Percentiles rank a stretch among this genome's conserved stretches.
Evolutionary conservation across 92 coral and sea anemone species (phyloP).

Genomic region (Hydrozoanthus gracilis): DNA sequence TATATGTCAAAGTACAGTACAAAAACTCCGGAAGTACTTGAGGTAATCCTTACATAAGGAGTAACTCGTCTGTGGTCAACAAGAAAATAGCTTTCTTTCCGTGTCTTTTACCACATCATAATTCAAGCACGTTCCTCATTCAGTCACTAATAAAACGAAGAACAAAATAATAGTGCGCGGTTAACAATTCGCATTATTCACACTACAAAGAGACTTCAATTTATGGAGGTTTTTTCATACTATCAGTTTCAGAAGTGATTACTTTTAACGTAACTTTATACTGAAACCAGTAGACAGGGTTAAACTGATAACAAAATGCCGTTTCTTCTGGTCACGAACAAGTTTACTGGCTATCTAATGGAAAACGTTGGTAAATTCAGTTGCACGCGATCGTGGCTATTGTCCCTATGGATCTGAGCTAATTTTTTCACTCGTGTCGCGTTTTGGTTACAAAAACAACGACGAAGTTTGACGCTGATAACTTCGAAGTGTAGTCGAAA

Average conservation of each 20-base stretch:
- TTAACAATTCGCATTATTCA: neutral
- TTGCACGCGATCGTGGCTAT: slow-evolving; percentile 4
- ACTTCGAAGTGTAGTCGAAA: neutral
- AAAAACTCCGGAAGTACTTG: slow-evolving; percentile 43
- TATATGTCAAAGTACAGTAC: slow-evolving; percentile 50
- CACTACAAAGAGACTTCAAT: neutral
- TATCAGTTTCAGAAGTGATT: slow-evolving; percentile 11
- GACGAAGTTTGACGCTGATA: neutral
- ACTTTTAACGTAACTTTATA: slow-evolving; percentile 75
- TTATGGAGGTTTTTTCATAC: neutral
- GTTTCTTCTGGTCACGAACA: slow-evolving; percentile 65
- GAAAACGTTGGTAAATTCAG: slow-evolving; percentile 10
- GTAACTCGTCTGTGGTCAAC: slow-evolving; percentile 40
- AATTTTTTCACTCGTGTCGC: neutral
- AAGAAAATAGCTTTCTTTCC: slow-evolving; percentile 33
- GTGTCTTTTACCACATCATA: neutral
- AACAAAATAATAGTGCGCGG: neutral
- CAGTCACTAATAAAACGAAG: neutral
- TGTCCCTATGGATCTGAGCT: neutral
- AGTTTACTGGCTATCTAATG: slow-evolving; percentile 13
- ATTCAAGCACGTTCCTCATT: slow-evolving; percentile 25
- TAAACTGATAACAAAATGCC: slow-evolving; percentile 71
- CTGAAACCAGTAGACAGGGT: slow-evolving; percentile 72
- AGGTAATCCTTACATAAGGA: slow-evolving; percentile 46
- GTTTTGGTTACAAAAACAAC: neutral